Evolutionary conservation across 2,888 invertebrate genomes (phyloP).

Genomic region (Thalpophila matura): DNA sequence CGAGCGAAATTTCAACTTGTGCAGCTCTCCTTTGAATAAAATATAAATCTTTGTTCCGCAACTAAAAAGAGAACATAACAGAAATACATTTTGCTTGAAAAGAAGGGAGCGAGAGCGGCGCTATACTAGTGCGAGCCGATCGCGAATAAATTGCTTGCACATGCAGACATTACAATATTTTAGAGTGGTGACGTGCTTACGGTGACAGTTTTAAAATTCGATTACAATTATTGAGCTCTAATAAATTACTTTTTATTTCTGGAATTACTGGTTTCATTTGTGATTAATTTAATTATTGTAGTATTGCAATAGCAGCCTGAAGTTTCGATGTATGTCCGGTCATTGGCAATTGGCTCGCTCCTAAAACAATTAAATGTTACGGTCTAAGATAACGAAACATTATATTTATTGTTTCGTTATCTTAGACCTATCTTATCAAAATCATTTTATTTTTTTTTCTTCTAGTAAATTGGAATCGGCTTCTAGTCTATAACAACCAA

Average conservation of each 20-base stretch:
- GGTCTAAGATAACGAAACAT: too few relatives aligned
- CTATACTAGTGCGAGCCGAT: conserved; percentile 27
- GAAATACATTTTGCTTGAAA: conserved; percentile 55
- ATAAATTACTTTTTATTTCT: not conserved
- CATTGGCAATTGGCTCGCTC: too few relatives aligned
- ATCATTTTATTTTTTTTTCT: too few relatives aligned
- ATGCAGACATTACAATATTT: conserved; percentile 38
- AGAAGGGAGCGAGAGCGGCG: conserved; percentile 22
- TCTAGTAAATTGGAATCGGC: too few relatives aligned
- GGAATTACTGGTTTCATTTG: too few relatives aligned
- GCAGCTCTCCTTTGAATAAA: conserved; percentile 59
- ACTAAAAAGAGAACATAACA: conserved; percentile 49
- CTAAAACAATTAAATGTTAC: too few relatives aligned
- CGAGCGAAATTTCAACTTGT: conserved; percentile 54
- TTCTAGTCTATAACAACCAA: too few relatives aligned
- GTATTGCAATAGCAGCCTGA: too few relatives aligned
- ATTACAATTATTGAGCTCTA: not conserved
- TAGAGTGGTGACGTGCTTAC: conserved; percentile 5
- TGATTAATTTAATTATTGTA: too few relatives aligned
- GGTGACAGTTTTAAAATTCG: not conserved
- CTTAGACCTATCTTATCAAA: too few relatives aligned
- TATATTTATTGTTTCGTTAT: too few relatives aligned
- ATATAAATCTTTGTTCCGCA: conserved; percentile 62
- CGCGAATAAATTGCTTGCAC: conserved; percentile 39
- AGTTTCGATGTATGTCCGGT: too few relatives aligned